Percentiles rank a stretch among this genome's conserved stretches.
These are phyloP conservation scores for Megaceryle torquata DNA, from an alignment of 2,113 vertebrate genomes.

Conservation along the genomic window DNA sequence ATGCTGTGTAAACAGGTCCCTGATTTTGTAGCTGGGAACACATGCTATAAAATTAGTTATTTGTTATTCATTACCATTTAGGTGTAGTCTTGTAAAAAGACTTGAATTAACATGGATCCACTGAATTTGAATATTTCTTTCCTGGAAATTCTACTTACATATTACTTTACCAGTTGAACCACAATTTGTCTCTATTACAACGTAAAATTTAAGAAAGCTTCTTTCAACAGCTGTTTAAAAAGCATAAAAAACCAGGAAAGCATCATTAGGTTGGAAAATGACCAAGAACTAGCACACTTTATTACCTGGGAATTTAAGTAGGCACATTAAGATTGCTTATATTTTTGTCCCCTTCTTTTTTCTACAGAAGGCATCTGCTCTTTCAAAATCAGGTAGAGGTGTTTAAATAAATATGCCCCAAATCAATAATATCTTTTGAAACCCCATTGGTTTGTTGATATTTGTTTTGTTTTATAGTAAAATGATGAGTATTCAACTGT, in stretches of 20 bases:
- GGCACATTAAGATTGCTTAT: no score
- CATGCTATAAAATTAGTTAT: not conserved
- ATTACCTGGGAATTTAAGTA: no score
- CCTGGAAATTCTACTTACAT: not conserved
- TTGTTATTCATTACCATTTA: not conserved
- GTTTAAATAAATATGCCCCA: no score
- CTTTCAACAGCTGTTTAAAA: not conserved
- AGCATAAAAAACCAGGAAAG: not conserved
- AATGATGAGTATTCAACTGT: no score
- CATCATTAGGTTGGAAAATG: no score
- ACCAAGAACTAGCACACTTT: no score
- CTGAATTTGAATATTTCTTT: not conserved
- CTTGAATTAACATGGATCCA: not conserved
- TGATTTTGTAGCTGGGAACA: not conserved
- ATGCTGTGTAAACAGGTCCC: not conserved
- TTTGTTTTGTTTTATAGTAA: no score
- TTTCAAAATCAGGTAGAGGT: no score
- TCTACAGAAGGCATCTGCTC: no score
- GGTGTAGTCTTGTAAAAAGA: not conserved
- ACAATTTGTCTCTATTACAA: not conserved
- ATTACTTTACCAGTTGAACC: not conserved
- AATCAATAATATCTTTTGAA: no score
- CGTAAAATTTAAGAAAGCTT: not conserved
- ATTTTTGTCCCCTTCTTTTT: no score
- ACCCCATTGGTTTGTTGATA: no score